Evolutionary conservation across 2,888 invertebrate species (phyloP).

Genomic region (Criorhina ranunculi): DNA sequence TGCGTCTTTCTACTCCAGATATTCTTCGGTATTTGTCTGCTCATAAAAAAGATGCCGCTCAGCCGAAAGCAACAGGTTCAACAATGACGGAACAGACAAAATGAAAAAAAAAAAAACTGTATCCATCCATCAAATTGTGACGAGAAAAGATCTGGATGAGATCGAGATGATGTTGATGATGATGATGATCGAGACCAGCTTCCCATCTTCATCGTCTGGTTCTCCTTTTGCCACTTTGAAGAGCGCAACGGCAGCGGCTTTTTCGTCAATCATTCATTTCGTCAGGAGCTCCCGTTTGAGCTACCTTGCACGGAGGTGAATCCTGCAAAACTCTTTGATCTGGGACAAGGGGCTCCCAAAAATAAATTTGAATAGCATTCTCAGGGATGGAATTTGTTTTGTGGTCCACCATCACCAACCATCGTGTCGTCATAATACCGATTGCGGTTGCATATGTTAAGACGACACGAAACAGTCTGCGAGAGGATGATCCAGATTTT

Average conservation of each 20-base stretch:
- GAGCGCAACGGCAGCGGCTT: conserved; percentile 29
- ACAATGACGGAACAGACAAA: conserved; percentile 23
- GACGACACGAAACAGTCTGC: neutral
- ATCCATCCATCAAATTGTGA: conserved; percentile 77
- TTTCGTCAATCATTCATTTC: conserved; percentile 75
- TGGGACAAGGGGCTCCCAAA: conserved; percentile 40
- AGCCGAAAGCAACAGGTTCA: conserved; percentile 50
- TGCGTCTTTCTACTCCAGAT: conserved; percentile 29
- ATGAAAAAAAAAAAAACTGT: conserved; percentile 37
- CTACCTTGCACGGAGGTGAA: conserved; percentile 21
- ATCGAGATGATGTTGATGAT: conserved; percentile 64
- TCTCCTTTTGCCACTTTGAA: conserved; percentile 37
- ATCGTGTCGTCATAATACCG: conserved; percentile 29
- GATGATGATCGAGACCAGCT: conserved; percentile 59
- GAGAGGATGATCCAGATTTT: conserved; percentile 10
- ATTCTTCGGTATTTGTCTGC: conserved; percentile 34
- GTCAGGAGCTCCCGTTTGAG: conserved; percentile 68
- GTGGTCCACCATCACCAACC: conserved; percentile 2
- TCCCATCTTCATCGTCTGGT: neutral
- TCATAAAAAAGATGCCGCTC: conserved; percentile 51
- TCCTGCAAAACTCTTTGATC: conserved; percentile 65
- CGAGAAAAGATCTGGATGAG: conserved; percentile 74
- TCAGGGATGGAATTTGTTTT: conserved; percentile 71
- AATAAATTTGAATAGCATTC: conserved; percentile 77
- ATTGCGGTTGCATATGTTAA: conserved; percentile 23